These are phyloP conservation scores for Noctua janthe DNA, from an alignment of 2,888 invertebrate genomes.

Conservation along the genomic window DNA sequence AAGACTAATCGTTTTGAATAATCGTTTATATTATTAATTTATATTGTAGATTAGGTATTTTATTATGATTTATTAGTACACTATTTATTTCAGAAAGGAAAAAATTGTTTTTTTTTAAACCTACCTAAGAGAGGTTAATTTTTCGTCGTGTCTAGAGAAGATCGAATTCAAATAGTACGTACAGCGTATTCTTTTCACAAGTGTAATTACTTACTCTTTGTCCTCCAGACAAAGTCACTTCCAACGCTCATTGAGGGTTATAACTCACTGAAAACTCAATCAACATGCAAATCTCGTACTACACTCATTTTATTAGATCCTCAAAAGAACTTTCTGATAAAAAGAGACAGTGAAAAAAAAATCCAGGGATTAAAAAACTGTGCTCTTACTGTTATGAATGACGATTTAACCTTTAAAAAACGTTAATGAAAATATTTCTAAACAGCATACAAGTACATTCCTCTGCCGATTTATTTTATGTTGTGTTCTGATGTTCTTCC, in stretches of 20 bases:
- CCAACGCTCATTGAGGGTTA: background rate
- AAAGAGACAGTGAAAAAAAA: background rate
- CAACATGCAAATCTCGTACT: background rate
- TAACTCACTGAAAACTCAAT: background rate
- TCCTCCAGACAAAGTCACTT: slow-evolving; percentile 15
- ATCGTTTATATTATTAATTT: background rate
- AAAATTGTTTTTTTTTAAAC: background rate
- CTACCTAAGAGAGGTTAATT: background rate
- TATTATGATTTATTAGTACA: background rate
- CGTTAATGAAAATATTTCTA: no score
- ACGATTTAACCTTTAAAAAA: no score
- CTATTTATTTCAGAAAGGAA: background rate
- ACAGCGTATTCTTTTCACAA: background rate
- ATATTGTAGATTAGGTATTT: background rate
- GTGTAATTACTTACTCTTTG: background rate
- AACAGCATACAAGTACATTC: background rate
- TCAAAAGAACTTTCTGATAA: background rate
- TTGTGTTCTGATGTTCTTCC: background rate
- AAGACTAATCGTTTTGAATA: background rate
- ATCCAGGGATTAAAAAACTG: background rate
- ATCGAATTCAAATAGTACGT: background rate
- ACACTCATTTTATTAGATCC: background rate
- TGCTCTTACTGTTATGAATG: no score
- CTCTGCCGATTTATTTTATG: background rate
- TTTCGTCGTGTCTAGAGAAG: background rate